phyloP scores from a whole-genome alignment of 2,113 vertebrate genomes.

The Oncorhynchus mykiss region DNA sequence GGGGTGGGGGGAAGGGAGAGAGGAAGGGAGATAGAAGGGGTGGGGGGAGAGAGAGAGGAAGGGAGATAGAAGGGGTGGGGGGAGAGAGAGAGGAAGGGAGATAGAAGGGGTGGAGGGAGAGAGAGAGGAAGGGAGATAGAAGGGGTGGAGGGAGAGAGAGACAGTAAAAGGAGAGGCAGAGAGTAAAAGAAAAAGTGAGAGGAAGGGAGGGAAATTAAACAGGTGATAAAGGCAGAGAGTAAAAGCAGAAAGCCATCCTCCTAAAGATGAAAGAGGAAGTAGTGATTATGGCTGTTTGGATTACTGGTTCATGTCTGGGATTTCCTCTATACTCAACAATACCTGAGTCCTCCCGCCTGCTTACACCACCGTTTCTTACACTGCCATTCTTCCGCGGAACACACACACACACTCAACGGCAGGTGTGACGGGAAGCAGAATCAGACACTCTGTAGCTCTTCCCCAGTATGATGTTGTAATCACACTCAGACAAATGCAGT shows the following conservation, averaged over 20 bases:
- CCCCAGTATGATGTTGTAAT: neutral
- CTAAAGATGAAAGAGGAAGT: constrained; percentile 52
- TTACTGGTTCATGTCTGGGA: constrained; percentile 62
- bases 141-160: neutral
- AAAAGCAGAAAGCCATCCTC: constrained; percentile 34
- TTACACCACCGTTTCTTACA: constrained; percentile 58
- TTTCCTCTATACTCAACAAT: constrained; percentile 73
- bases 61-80: too few species aligned
- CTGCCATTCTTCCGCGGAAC: constrained; percentile 38
- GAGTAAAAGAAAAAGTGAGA: constrained; percentile 12
- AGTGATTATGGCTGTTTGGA: constrained; percentile 66
- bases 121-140: neutral
- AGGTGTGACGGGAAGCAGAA: constrained; percentile 4
- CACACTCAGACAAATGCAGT: too few species aligned
- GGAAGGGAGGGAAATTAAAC: constrained; percentile 5
- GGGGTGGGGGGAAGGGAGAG: neutral
- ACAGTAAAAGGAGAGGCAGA: neutral
- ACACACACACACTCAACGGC: constrained; percentile 3
- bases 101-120: neutral
- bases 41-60: too few species aligned
- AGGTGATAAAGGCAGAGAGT: too few species aligned
- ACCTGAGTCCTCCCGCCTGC: constrained; percentile 69
- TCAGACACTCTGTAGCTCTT: neutral
- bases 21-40: too few species aligned
- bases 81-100: too few species aligned